Conservation (phyloP, 2,888 invertebrate genomes). For the Hedya salicella region DNA sequence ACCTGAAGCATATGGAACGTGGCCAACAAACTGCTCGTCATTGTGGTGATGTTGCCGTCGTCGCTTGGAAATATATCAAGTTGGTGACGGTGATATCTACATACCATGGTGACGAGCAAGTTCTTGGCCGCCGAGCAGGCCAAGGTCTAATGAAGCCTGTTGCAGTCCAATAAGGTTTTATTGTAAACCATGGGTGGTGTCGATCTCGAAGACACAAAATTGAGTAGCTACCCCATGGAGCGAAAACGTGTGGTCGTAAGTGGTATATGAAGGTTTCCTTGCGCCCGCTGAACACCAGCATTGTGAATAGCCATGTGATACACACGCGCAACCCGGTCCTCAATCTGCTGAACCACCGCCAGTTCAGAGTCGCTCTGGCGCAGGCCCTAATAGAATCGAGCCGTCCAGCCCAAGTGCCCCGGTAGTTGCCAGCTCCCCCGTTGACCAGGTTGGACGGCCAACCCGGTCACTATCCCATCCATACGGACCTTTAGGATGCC, state of each 20-base stretch:
- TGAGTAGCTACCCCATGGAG: background rate
- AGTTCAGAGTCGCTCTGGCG: too few species aligned
- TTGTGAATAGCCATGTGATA: too few species aligned
- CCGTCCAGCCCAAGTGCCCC: too few species aligned
- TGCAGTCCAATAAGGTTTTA: too few species aligned
- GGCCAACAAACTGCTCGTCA: conserved; percentile 30
- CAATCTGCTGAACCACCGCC: too few species aligned
- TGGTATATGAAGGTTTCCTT: conserved; percentile 8
- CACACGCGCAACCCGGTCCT: too few species aligned
- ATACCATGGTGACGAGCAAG: background rate
- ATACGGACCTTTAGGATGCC: background rate
- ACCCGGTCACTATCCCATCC: background rate
- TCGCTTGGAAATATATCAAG: conserved; percentile 40
- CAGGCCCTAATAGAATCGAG: too few species aligned
- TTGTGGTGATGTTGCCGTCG: conserved; percentile 36
- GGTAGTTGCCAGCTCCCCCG: background rate
- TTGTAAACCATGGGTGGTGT: background rate
- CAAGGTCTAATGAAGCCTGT: background rate
- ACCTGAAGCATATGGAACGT: conserved; percentile 7
- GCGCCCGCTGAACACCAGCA: too few species aligned
- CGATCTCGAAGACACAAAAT: background rate
- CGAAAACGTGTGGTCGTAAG: background rate
- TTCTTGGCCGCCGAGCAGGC: background rate
- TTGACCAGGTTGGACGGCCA: background rate
- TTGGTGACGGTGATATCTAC: background rate